A percentile compares a stretch with the other conserved stretches of the same genome.
Evolutionary conservation across 2,888 invertebrate species (phyloP).

Genomic region (Hirtodrosophila alboralis): DNA sequence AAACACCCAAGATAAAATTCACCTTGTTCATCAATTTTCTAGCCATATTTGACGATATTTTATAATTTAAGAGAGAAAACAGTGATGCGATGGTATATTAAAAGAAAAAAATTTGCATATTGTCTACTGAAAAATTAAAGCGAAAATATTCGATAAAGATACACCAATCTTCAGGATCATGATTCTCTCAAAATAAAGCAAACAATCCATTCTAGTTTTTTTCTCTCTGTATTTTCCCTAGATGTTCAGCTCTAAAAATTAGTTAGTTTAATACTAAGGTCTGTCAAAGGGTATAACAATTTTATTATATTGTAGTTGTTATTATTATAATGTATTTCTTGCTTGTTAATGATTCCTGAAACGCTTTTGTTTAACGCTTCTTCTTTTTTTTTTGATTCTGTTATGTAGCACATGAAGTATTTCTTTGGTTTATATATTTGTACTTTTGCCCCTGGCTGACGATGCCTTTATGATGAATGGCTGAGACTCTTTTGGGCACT

Average conservation of each 20-base stretch:
- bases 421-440: constrained; percentile 11
- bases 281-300: constrained; percentile 10
- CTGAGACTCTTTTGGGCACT: too few relatives aligned
- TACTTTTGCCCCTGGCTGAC: constrained; percentile 21
- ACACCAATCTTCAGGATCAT: too few relatives aligned
- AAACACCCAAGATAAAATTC: too few relatives aligned
- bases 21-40: too few relatives aligned
- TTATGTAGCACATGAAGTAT: constrained; percentile 31
- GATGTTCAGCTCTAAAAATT: constrained; percentile 6
- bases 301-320: constrained; percentile 10
- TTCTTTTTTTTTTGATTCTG: constrained; percentile 43
- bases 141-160: too few relatives aligned
- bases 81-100: too few relatives aligned
- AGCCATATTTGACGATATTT: too few relatives aligned
- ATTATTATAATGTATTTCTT: constrained; percentile 33
- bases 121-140: too few relatives aligned
- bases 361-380: constrained; percentile 49
- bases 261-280: constrained; percentile 17
- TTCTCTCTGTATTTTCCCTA: background rate
- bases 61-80: too few relatives aligned
- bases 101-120: too few relatives aligned
- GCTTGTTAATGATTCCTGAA: constrained; percentile 39
- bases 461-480: constrained; percentile 46
- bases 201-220: background rate
- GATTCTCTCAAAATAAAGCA: too few relatives aligned